Percentiles rank a stretch among this genome's conserved stretches.
These are phyloP conservation scores for Gopherus evgoodei DNA, from an alignment of 2,113 vertebrate genomes.

Conservation along the genomic window DNA sequence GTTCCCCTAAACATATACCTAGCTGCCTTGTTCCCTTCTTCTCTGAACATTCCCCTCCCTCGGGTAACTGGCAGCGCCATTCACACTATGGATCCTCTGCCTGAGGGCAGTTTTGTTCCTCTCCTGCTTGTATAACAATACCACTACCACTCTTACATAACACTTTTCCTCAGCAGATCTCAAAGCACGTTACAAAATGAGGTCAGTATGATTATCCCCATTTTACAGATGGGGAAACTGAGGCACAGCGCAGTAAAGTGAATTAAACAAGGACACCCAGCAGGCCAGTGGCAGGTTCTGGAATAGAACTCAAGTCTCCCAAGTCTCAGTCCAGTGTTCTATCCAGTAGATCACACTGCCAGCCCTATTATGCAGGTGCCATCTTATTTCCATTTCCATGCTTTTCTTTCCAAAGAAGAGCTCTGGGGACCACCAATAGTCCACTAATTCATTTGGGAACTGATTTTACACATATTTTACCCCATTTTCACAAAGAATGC, in stretches of 20 bases:
- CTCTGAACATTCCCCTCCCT: not conserved
- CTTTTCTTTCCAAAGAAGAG: not conserved
- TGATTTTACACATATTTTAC: fast-evolving
- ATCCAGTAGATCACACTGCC: not conserved
- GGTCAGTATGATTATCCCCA: not conserved
- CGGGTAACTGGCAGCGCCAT: not conserved
- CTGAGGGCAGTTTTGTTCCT: not conserved
- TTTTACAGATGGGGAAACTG: not conserved
- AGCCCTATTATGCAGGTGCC: not conserved
- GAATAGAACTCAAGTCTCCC: not conserved
- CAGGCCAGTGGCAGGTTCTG: not conserved
- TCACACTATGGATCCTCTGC: not conserved
- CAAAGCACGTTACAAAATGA: not conserved
- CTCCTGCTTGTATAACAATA: not conserved
- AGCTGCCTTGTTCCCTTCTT: not conserved
- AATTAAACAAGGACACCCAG: not conserved
- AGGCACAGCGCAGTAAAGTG: not conserved
- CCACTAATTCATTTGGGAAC: not conserved
- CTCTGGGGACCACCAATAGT: not conserved
- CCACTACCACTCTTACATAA: not conserved
- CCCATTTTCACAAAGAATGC: slow-evolving; percentile 15
- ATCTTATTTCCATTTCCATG: not conserved
- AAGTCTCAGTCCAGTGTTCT: not conserved
- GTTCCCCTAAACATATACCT: not conserved
- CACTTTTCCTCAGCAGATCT: not conserved